A percentile compares a stretch with the other conserved stretches of the same genome.
These are phyloP conservation scores for Ariolimax columbianus DNA, from an alignment of 2,888 invertebrate genomes.

Conservation along the genomic window DNA sequence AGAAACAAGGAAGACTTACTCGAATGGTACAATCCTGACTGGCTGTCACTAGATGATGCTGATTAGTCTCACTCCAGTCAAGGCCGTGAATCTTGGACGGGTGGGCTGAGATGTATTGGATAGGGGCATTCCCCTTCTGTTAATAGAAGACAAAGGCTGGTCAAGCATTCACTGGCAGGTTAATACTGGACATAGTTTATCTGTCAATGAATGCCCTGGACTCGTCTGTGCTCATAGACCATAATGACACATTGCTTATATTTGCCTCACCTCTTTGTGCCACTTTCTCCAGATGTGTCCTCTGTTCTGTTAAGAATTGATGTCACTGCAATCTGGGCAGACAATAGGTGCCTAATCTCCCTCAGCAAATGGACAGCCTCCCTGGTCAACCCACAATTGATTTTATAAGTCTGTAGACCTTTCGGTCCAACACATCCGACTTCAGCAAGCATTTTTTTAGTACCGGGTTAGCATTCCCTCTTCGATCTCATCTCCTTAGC, in stretches of 20 bases:
- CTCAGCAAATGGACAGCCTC: too few relatives aligned
- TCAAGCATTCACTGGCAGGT: background rate
- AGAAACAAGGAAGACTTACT: slow-evolving; percentile 64
- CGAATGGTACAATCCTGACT: slow-evolving; percentile 97
- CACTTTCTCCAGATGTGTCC: too few relatives aligned
- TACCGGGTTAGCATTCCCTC: too few relatives aligned
- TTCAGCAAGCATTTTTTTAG: too few relatives aligned
- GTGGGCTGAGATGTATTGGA: slow-evolving; percentile 96
- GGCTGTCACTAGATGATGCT: slow-evolving; percentile 83
- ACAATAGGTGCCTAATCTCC: too few relatives aligned
- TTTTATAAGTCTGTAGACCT: too few relatives aligned
- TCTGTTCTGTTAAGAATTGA: too few relatives aligned
- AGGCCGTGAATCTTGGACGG: slow-evolving; percentile 93
- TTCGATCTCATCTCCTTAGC: too few relatives aligned
- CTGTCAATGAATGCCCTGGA: background rate
- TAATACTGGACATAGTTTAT: background rate
- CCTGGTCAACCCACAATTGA: too few relatives aligned
- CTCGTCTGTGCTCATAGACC: background rate
- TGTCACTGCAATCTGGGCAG: too few relatives aligned
- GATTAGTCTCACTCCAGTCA: slow-evolving; percentile 87
- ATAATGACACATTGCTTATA: background rate
- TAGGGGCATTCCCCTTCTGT: slow-evolving; percentile 81
- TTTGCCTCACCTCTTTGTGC: too few relatives aligned
- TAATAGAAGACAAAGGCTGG: background rate
- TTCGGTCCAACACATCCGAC: too few relatives aligned